Base-by-base conservation (phyloP, 2,797 vertebrate species). In the Odontamblyopus lacepedii region DNA sequence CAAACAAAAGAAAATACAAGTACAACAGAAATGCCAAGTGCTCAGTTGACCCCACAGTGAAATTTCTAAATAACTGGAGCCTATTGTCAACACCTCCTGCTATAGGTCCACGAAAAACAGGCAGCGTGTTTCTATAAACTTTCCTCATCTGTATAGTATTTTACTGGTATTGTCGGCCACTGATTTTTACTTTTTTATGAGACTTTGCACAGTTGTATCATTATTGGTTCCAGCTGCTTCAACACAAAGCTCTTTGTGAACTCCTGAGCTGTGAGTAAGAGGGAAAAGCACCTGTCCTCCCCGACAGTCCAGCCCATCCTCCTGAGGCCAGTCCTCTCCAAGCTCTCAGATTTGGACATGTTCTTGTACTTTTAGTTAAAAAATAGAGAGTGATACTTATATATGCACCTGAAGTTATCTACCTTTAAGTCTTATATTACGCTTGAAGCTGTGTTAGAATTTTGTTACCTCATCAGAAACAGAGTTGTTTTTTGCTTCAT, bases 231-330 rank as follows among this genome's bases (percentile, higher is more conserved):
- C 71, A 66, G 53, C 51, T 71, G 69, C 67, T 41, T 50, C 68
- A 63, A 63, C 79, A 84, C 78, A 88, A 81, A 83, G 80, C 69
- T 66, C 79, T 89, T 83, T 88, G 80, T 83, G 78, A 64, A 66
- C 77, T 83, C 73, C 73, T n/a, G 63, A 71, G 59, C 70, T 68
- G n/a, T 32, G 26, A 79, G 64, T 23, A 53, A 72, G 81, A 84
- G 64, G 79, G 69, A 23, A 57, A 87, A 81, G 73, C 84, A 86
- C 83, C 88, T 88, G 85, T 79, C 74, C 68, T 19, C n/a, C 57
- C 60, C 61, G 32, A 75, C 73, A 74, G 63, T 61, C 38, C 44
- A 53, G 60, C 59, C 74, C 71, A 73, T 74, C 77, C 65, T 87
- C 79, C 79, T 16, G 63, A 50, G 41, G 6, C 23, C 23, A 26